These are phyloP conservation scores for Carlito syrichta DNA, from an alignment of 2,113 vertebrate species.

Conservation along the genomic window DNA sequence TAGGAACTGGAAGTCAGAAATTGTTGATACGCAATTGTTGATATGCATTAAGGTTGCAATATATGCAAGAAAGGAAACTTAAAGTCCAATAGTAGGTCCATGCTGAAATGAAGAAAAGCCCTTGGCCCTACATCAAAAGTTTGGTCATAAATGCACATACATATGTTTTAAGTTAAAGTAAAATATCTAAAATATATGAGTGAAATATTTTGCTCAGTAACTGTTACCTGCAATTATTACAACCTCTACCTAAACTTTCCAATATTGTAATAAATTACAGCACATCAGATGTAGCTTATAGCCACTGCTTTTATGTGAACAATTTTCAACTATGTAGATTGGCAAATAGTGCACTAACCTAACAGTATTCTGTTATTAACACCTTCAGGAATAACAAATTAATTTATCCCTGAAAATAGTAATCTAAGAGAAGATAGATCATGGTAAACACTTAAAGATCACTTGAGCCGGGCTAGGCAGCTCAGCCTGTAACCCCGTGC, in stretches of 20 bases:
- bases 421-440: not conserved
- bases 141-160: not conserved
- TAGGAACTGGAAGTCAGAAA: not conserved
- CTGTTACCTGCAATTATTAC: not conserved
- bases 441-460: not conserved
- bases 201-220: not conserved
- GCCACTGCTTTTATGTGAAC: not conserved
- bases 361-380: not conserved
- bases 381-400: not conserved
- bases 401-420: not conserved
- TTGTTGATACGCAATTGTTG: not conserved
- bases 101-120: not conserved
- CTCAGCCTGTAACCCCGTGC: too few relatives aligned
- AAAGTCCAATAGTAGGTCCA: not conserved
- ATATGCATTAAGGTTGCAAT: not conserved
- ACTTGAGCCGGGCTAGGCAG: too few relatives aligned
- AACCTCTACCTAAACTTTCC: not conserved
- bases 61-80: not conserved
- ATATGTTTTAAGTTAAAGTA: not conserved
- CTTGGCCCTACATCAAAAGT: not conserved
- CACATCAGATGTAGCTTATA: not conserved
- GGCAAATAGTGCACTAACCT: not conserved
- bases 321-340: not conserved
- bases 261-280: not conserved
- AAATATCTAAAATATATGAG: not conserved